Base-by-base conservation (phyloP, 2,797 vertebrate species). In the Sebastes matsubarae region DNA sequence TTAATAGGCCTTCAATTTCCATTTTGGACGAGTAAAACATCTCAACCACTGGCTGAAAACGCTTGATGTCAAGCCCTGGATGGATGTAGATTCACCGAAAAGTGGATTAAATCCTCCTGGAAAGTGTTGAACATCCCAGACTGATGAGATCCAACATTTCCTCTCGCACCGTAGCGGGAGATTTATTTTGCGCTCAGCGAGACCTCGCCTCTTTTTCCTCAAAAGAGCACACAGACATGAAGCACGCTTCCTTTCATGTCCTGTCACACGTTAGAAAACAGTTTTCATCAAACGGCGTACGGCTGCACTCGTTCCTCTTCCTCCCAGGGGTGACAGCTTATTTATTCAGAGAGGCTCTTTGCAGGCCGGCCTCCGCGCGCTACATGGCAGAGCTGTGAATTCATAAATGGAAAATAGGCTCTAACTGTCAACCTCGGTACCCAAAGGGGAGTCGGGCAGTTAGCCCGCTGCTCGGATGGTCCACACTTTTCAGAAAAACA, bases 391-490 rank as follows among this genome's bases (percentile, higher is more conserved):
- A 77, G 67, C 81, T 75, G 75, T 68, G 67, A 77, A 91, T 82
- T 88, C 68, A 81, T 87, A 71, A 85, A 85, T 72, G 80, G 55
- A 24, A 82, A 89, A 82, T 64, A 74, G 55, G 69, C 55, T 69
- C 65, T 60, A 79, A 81, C 76, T 80, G 78, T 88, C 76, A 81
- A 72, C 61, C 59, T 13, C 2, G 55, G 55, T 1, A 71, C 75
- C 69, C 50, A 36, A n/a, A 69, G 79, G 81, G 38, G 69, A 80
- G 76, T 4, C 11, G n/a, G 36, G 60, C 65, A 22, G 81, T 82
- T 82, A 76, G 77, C 76, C 81, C 2, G n/a, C 64, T 3, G 59
- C 66, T 79, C 65, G 3, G 36, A 11, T 4, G 42, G 29, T 58
- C 70, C 50, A n/a, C 82, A 24, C 76, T 55, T 20, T 8, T 20